Conservation (phyloP, 2,797 vertebrate species). For the Cephalopachus bancanus region DNA sequence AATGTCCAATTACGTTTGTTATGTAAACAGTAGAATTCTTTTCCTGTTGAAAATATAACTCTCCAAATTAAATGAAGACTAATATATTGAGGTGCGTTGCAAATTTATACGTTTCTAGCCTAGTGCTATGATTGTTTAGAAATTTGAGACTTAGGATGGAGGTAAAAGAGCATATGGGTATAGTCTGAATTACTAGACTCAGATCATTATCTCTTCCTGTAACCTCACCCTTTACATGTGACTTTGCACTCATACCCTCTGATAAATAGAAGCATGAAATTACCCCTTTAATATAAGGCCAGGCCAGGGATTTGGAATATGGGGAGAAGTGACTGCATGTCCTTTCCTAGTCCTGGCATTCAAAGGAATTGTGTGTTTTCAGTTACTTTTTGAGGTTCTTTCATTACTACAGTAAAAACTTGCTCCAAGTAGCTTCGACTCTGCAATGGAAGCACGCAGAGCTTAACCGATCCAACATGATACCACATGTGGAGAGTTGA, state of each 20-base stretch:
- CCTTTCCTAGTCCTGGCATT: neutral
- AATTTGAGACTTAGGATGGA: neutral
- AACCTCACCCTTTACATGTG: neutral
- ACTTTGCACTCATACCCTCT: neutral
- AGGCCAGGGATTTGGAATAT: neutral
- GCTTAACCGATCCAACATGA: fast-evolving
- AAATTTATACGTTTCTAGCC: neutral
- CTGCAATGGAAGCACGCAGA: neutral
- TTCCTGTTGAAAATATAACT: neutral
- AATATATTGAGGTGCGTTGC: neutral
- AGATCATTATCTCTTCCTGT: no score
- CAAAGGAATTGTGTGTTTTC: neutral
- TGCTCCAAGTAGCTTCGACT: neutral
- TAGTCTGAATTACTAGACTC: neutral
- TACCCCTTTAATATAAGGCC: neutral
- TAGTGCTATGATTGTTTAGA: neutral
- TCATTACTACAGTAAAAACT: fast-evolving
- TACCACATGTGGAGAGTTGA: neutral
- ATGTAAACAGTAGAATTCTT: neutral
- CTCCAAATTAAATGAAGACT: no score
- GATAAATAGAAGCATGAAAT: neutral
- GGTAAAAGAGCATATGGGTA: neutral
- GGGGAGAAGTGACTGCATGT: fast-evolving
- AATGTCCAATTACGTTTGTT: neutral
- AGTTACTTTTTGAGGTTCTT: neutral